Evolutionary conservation across 2,888 invertebrate genomes (phyloP).

Genomic region (Sarcophaga rosellei): DNA sequence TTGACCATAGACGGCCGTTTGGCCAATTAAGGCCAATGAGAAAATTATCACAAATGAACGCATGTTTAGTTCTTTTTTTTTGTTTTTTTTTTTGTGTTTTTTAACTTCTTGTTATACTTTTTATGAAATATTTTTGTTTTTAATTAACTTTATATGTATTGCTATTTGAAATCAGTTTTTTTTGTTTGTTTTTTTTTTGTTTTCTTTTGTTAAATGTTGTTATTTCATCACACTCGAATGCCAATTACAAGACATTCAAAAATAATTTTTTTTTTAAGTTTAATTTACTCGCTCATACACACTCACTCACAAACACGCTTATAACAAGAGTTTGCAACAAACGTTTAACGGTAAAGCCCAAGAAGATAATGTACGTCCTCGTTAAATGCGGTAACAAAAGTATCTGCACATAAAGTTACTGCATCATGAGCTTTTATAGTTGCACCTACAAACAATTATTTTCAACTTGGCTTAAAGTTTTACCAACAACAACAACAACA

Average conservation of each 20-base stretch:
- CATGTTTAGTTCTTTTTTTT: constrained; percentile 70
- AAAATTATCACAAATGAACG: constrained; percentile 74
- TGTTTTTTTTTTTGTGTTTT: constrained; percentile 42
- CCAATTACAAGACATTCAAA: constrained; percentile 29
- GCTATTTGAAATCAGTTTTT: constrained; percentile 22
- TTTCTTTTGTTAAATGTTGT: constrained; percentile 17
- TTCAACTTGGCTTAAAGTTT: constrained; percentile 59
- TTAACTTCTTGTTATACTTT: constrained; percentile 10
- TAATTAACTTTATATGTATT: constrained; percentile 32
- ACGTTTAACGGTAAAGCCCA: constrained; percentile 44
- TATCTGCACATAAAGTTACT: constrained; percentile 64
- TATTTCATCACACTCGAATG: constrained; percentile 63
- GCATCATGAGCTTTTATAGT: constrained; percentile 67
- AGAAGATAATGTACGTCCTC: constrained; percentile 61
- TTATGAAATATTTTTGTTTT: constrained; percentile 33
- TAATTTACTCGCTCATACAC: background rate
- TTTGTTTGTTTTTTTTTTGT: constrained; percentile 35
- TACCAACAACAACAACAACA: background rate
- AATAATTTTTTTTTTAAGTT: background rate
- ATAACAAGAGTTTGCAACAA: constrained; percentile 9
- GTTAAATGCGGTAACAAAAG: constrained; percentile 65
- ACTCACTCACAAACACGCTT: constrained; percentile 12
- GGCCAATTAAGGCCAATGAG: constrained; percentile 73
- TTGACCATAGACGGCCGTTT: constrained; percentile 72
- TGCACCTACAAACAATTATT: constrained; percentile 67